phyloP scores from a whole-genome alignment of 2,888 invertebrate species.

The Diachrysia chrysitis region DNA sequence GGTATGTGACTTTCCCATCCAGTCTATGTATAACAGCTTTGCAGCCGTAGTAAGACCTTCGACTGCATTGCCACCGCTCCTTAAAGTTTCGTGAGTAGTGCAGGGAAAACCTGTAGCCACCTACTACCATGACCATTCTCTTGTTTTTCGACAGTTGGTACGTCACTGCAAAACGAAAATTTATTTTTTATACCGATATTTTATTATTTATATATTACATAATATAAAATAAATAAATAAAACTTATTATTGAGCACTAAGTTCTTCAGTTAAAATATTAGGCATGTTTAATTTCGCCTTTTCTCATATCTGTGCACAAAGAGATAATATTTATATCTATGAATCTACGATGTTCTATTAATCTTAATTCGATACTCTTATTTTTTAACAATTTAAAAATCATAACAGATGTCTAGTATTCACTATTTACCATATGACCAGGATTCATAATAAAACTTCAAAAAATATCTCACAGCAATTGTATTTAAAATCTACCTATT shows the following conservation, averaged over 20 bases:
- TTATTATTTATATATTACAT: too few species aligned
- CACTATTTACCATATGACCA: too few species aligned
- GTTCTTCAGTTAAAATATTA: too few species aligned
- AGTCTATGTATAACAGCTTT: slow-evolving; percentile 73
- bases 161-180: slow-evolving; percentile 54
- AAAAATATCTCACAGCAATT: slow-evolving; percentile 7
- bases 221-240: too few species aligned
- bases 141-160: slow-evolving; percentile 70
- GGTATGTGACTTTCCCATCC: slow-evolving; percentile 61
- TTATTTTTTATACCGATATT: background rate
- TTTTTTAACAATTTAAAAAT: too few species aligned
- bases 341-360: too few species aligned
- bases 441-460: background rate
- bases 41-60: slow-evolving; percentile 76
- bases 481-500: slow-evolving; percentile 14
- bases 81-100: slow-evolving; percentile 72
- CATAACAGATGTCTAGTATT: too few species aligned
- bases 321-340: too few species aligned
- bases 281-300: too few species aligned
- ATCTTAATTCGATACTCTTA: too few species aligned
- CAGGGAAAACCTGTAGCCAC: slow-evolving; percentile 74
- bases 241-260: too few species aligned
- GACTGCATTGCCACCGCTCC: slow-evolving; percentile 76
- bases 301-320: too few species aligned
- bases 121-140: slow-evolving; percentile 68